A percentile compares a stretch with the other conserved stretches of the same genome.
Conservation (phyloP, 2,797 vertebrate genomes). For the Poecilia velifera region DNA sequence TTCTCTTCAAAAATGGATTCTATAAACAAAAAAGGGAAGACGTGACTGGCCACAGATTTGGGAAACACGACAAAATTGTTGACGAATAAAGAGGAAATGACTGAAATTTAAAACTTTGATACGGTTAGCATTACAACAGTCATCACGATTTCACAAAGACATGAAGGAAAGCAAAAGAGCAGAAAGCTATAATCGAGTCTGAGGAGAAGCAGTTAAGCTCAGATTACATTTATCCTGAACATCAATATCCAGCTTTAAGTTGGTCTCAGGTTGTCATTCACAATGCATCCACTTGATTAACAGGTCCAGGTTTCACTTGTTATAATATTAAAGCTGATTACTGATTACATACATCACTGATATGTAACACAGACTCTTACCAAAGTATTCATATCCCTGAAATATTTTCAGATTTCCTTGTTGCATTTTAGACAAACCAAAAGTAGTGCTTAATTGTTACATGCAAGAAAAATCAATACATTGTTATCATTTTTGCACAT, state of each 20-base stretch:
- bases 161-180: neutral
- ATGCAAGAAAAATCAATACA: neutral
- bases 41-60: neutral
- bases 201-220: slow-evolving; percentile 12
- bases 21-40: slow-evolving; percentile 15
- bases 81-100: neutral
- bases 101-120: slow-evolving; percentile 9
- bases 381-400: neutral
- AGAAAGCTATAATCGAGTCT: slow-evolving; percentile 8
- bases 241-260: slow-evolving; percentile 5
- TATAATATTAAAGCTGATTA: slow-evolving; percentile 24
- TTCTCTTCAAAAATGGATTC: slow-evolving; percentile 38
- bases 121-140: neutral
- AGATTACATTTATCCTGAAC: slow-evolving; percentile 26
- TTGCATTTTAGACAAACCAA: neutral
- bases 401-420: neutral
- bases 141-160: slow-evolving; percentile 10
- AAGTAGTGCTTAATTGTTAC: neutral
- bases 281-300: slow-evolving; percentile 17
- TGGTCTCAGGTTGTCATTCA: too few species aligned
- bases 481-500: neutral
- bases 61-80: slow-evolving; percentile 1
- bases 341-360: neutral
- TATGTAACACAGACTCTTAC: neutral
- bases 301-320: slow-evolving; percentile 8